A percentile compares a stretch with the other conserved stretches of the same genome.
Evolutionary conservation across 2,888 invertebrate genomes (phyloP).

Genomic region (Psylliodes chrysocephalus): DNA sequence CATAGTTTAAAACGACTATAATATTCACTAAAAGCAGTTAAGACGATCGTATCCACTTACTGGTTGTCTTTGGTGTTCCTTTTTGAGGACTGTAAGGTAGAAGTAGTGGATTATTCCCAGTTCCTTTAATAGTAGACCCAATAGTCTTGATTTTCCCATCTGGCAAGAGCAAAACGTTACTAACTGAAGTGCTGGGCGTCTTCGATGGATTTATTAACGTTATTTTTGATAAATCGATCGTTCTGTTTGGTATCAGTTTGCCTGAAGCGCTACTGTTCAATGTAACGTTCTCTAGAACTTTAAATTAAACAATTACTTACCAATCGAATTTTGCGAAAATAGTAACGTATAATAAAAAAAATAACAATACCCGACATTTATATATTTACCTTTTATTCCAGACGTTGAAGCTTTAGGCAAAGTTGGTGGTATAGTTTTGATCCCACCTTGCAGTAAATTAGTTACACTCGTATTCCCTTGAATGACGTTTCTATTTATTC

Average conservation of each 20-base stretch:
- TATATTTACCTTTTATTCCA: constrained; percentile 60
- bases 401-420: constrained; percentile 48
- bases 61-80: constrained; percentile 21
- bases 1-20: no score
- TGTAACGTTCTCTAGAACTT: constrained; percentile 62
- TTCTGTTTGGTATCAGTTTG: constrained; percentile 54
- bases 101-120: constrained; percentile 45
- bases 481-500: constrained; percentile 50
- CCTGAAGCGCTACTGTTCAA: constrained; percentile 50
- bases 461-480: constrained; percentile 52
- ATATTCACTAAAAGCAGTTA: no score
- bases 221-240: constrained; percentile 59
- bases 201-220: constrained; percentile 54
- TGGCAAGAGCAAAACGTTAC: constrained; percentile 59
- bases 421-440: constrained; percentile 53
- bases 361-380: no score
- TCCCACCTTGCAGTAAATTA: constrained; percentile 55
- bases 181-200: constrained; percentile 42
- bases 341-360: no score
- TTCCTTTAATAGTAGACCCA: constrained; percentile 39
- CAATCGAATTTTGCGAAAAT: no score
- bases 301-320: not conserved
- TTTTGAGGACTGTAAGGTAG: constrained; percentile 43
- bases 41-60: no score
- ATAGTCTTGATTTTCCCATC: constrained; percentile 59